These are phyloP conservation scores for Phalloptychus januarius DNA, from an alignment of 2,797 vertebrate genomes.

Conservation along the genomic window DNA sequence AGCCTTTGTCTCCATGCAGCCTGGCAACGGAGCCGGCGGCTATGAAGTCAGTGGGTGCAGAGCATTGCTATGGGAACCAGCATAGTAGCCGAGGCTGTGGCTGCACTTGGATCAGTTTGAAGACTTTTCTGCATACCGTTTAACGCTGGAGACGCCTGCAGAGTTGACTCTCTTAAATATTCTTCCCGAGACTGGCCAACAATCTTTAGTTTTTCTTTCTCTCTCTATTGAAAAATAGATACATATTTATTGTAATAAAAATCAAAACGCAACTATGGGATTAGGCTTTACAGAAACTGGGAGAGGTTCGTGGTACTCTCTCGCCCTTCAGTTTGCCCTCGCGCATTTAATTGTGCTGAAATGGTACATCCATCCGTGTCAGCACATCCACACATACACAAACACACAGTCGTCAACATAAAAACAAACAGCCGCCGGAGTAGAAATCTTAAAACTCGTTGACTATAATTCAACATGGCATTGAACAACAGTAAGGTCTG, in stretches of 20 bases:
- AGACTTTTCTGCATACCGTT: constrained; percentile 68
- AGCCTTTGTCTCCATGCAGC: constrained; percentile 78
- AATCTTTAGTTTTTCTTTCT: constrained; percentile 38
- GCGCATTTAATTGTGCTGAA: constrained; percentile 39
- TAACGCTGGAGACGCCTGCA: constrained; percentile 57
- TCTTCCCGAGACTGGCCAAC: constrained; percentile 57
- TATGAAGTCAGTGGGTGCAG: constrained; percentile 69
- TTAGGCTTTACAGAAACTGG: constrained; percentile 56
- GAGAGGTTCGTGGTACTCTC: constrained; percentile 44
- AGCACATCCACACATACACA: constrained; percentile 21
- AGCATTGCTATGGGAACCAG: constrained; percentile 75
- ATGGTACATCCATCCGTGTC: constrained; percentile 36
- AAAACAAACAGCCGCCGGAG: constrained; percentile 68
- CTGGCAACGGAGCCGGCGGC: constrained; percentile 72
- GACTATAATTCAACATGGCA: constrained; percentile 72
- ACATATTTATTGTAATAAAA: constrained; percentile 56
- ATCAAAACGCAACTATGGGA: constrained; percentile 63
- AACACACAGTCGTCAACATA: constrained; percentile 45
- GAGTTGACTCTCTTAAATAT: constrained; percentile 67
- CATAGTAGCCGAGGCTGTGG: constrained; percentile 70
- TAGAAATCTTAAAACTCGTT: constrained; percentile 55
- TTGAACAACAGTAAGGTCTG: constrained; percentile 76
- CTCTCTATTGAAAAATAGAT: constrained; percentile 68
- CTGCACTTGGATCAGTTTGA: constrained; percentile 73
- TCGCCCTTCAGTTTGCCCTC: constrained; percentile 29